A percentile compares a stretch with the other conserved stretches of the same genome.
phyloP scores from a whole-genome alignment of 2,113 vertebrate species.

The Oreochromis niloticus region DNA sequence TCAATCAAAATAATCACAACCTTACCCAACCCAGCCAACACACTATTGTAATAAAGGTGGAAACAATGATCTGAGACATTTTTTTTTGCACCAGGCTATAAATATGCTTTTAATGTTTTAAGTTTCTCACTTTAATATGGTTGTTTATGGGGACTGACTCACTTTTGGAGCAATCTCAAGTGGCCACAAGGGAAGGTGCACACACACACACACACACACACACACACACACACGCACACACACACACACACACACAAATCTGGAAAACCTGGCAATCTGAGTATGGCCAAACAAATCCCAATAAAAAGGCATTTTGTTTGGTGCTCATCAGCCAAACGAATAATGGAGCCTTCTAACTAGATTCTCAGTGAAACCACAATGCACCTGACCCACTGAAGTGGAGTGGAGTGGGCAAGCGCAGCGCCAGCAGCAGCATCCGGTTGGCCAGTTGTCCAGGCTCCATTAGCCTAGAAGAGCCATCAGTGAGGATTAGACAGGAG shows the following conservation, averaged over 20 bases:
- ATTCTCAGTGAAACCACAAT: neutral
- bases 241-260: neutral
- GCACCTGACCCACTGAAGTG: conserved; percentile 11
- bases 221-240: neutral
- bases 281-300: neutral
- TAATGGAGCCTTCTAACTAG: neutral
- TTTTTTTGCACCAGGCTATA: neutral
- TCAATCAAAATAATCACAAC: neutral
- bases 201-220: neutral
- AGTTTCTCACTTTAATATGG: neutral
- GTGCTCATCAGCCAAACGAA: neutral
- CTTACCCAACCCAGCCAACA: neutral
- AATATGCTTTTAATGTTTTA: neutral
- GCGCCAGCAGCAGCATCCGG: conserved; percentile 18
- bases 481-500: conserved; percentile 49
- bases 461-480: conserved; percentile 52
- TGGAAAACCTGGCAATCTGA: neutral
- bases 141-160: neutral
- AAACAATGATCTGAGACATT: neutral
- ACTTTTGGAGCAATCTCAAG: neutral
- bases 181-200: neutral
- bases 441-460: conserved; percentile 39
- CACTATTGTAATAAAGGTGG: neutral
- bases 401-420: neutral
- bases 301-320: neutral